phyloP scores from a whole-genome alignment of 1,140 invertebrate species.

The Calliopsis andreniformis region DNA sequence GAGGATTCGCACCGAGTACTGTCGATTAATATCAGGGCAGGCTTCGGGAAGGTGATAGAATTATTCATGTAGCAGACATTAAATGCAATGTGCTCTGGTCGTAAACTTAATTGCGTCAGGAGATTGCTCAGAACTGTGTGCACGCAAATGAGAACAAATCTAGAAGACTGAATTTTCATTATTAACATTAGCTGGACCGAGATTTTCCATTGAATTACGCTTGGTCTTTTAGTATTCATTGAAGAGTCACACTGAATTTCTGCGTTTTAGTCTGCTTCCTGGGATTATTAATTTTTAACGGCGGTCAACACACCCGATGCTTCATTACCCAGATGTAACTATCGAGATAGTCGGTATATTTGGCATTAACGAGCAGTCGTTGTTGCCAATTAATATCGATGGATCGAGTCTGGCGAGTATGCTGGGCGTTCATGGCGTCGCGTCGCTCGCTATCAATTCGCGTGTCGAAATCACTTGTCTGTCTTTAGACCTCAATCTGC shows the following conservation, averaged over 20 bases:
- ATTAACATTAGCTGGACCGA: slow-evolving; percentile 2
- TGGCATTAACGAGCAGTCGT: slow-evolving; percentile 33
- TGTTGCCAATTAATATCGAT: slow-evolving; percentile 63
- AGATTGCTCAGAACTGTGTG: slow-evolving; percentile 23
- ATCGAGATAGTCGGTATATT: slow-evolving; percentile 37
- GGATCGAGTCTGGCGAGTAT: slow-evolving; percentile 37
- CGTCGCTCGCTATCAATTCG: no score
- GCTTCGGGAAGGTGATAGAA: slow-evolving; percentile 65
- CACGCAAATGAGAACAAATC: slow-evolving; percentile 27
- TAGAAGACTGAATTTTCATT: slow-evolving; percentile 35
- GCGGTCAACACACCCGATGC: neutral
- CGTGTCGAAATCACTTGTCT: slow-evolving; percentile 31
- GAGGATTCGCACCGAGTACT: slow-evolving; percentile 45
- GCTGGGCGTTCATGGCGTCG: slow-evolving; percentile 15
- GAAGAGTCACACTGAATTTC: no score
- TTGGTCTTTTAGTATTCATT: neutral
- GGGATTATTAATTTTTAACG: neutral
- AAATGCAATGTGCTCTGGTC: slow-evolving; percentile 58
- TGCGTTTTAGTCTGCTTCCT: no score
- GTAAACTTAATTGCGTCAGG: slow-evolving; percentile 65
- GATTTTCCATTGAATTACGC: neutral
- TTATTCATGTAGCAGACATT: slow-evolving; percentile 71
- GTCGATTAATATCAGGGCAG: slow-evolving; percentile 71
- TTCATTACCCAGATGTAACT: slow-evolving; percentile 35
- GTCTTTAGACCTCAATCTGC: slow-evolving; percentile 21